phyloP scores from a whole-genome alignment of 2,113 vertebrate species.

The Carassius auratus region DNA sequence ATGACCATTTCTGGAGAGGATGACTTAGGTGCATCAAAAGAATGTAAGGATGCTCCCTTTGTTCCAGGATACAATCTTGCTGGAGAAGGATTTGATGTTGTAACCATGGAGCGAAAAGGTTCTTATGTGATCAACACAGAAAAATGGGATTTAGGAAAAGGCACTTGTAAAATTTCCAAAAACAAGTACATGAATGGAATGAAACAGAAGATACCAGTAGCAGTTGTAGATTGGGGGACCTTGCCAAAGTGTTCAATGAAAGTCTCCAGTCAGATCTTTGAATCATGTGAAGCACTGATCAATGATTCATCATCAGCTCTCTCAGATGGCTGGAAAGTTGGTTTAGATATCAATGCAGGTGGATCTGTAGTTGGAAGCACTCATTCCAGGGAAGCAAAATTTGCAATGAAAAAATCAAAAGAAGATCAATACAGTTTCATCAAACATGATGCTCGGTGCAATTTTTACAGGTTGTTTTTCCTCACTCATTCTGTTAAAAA shows the following conservation, averaged over 20 bases:
- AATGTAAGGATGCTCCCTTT: slow-evolving; percentile 50
- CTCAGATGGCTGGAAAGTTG: slow-evolving; percentile 67
- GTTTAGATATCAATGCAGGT: slow-evolving; percentile 55
- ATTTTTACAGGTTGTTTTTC: too few species aligned
- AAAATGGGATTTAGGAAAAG: slow-evolving; percentile 43
- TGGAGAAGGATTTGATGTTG: slow-evolving; percentile 57
- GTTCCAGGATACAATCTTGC: too few species aligned
- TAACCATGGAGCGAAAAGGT: slow-evolving; percentile 65
- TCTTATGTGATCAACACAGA: slow-evolving; percentile 62
- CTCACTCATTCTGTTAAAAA: too few species aligned
- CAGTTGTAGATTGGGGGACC: slow-evolving; percentile 61
- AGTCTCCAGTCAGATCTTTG: slow-evolving; percentile 45
- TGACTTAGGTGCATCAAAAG: background rate
- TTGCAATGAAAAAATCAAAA: slow-evolving; percentile 59
- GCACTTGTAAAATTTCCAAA: slow-evolving; percentile 64
- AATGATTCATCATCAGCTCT: slow-evolving; percentile 55
- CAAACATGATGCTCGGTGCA: too few species aligned
- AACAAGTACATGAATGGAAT: slow-evolving; percentile 49
- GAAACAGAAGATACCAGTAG: slow-evolving; percentile 66
- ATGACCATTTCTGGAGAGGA: background rate
- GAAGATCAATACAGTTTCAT: slow-evolving; percentile 51
- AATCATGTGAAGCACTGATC: slow-evolving; percentile 64
- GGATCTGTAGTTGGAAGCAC: slow-evolving; percentile 54
- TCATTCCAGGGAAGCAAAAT: slow-evolving; percentile 55
- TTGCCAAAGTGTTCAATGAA: slow-evolving; percentile 50